Evolutionary conservation across 2,797 vertebrate species (phyloP).

Genomic region (Okamejei kenojei): DNA sequence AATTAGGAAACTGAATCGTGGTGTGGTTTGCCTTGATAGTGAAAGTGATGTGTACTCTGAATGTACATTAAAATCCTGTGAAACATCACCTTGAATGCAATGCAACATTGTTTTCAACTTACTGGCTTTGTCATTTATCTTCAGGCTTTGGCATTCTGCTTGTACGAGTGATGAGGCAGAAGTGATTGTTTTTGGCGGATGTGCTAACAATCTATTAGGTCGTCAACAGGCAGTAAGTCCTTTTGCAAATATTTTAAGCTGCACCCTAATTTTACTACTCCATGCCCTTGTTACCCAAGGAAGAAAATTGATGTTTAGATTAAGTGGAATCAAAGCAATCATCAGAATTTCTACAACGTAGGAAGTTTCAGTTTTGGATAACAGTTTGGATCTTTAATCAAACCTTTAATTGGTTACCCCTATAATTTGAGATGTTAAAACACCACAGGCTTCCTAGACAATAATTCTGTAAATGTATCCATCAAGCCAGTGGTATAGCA

Average conservation of each 20-base stretch:
- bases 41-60: neutral
- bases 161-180: slow-evolving; percentile 86
- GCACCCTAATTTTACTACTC: neutral
- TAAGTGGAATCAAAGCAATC: neutral
- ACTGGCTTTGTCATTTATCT: slow-evolving; percentile 39
- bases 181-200: slow-evolving; percentile 91
- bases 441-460: neutral
- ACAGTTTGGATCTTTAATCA: neutral
- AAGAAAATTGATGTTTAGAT: neutral
- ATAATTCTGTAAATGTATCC: neutral
- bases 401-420: neutral
- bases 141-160: slow-evolving; percentile 90
- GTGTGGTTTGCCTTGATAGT: neutral
- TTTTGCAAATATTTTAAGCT: slow-evolving; percentile 7
- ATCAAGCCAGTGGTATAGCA: neutral
- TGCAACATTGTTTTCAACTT: neutral
- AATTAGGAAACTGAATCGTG: neutral
- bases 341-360: neutral
- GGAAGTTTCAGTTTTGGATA: neutral
- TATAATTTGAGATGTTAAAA: neutral
- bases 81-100: neutral
- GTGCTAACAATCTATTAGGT: slow-evolving; percentile 87
- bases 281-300: neutral
- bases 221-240: slow-evolving; percentile 81
- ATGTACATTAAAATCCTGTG: neutral